Base-by-base conservation (phyloP, 2,113 vertebrate genomes). In the Eretmodus cyanostictus region DNA sequence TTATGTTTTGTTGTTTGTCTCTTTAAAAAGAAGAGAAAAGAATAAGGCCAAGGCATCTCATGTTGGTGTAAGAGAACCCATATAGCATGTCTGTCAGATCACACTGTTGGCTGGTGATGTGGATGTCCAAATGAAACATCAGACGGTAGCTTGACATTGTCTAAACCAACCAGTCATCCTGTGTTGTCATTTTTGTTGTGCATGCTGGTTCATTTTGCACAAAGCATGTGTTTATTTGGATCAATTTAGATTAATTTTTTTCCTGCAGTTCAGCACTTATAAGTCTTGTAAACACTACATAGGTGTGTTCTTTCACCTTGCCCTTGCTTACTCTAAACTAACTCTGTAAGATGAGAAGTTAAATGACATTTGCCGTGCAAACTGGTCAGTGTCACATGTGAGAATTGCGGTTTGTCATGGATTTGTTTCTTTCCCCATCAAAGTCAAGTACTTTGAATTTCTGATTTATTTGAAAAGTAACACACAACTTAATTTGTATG, bases 1-100 rank as follows among this genome's bases (percentile, higher is more conserved):
- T 66, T 36, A 34, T 90, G 80, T 92, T 94, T 92, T 86, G 54
- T 87, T 38, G 79, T 93, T 82, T 80, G 76, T 92, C 63, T 91
- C 68, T 89, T 91, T 82, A 12, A 66, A 66, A 38, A 57, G 22
- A 55, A 55, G 4, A 14, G 47, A 24, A 27, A 6, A 66, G 81
- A 89, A 89, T 92, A 94, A 76, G 73, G 94, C 94, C 92, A 95
- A 94, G 93, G 95, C 92, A 87, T 94, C 90, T 94, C 86, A 89
- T 88, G 73, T 93, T 93, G 87, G 92, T 94, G 85, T 95, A 87
- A 92, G 63, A 86, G 73, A 93, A 90, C 59, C 86, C 76, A 51
- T 27, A 78, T 51, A n/a, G 78, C 89, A 92, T 82, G 87, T 93
- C 82, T 83, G n/a, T 89, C 59, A 42, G 76, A 42, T 90, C 45